Evolutionary conservation across 2,113 vertebrate species (phyloP), one percentile per base, ranked within the genome.

Genomic region (Pandion haliaetus): DNA sequence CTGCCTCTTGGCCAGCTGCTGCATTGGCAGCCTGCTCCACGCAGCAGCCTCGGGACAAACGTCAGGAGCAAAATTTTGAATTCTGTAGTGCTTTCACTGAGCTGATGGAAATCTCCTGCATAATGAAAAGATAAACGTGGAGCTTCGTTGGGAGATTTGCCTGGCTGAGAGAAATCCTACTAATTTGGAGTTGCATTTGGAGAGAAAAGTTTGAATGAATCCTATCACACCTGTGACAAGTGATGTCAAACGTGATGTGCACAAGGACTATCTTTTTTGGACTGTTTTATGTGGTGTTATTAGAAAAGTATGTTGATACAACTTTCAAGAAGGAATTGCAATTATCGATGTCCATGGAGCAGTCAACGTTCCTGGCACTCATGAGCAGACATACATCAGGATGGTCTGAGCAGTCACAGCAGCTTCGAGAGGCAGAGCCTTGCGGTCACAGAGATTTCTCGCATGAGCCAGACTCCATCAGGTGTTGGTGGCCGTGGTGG

Each of bases 291-390:
- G 9, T 1, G 0, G n/a, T 16, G 9, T 6, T 8, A 4, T 17
- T 5, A 14, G 42, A 23, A 9, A 36, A 5, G 18, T 2, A 3
- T 9, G 47, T 31, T n/a, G 47, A 3, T 5, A 3, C 11, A 14
- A 24, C 55, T 61, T 36, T 28, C 20, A 10, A 16, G 47, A 58
- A 67, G 54, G 38, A 38, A 26, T 0, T 12, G 55, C 19, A 5
- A 2, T 6, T 31, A 11, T 1, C 0, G 1, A 1, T 11, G n/a
- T 5, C 72, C 0, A 0, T 26, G 72, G 36, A 36, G 42, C 23
- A 19, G 28, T 5, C 10, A 4, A 1, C 3, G 28, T 3, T 65
- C 54, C 55, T 24, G 49, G 72, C 38, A 29, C 6, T 3, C 8
- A 3, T 1, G 34, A 36, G 42, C 24, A 8, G 45, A 3, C 4